Base-by-base conservation (phyloP, 2,888 invertebrate genomes). In the Gari tellinella region DNA sequence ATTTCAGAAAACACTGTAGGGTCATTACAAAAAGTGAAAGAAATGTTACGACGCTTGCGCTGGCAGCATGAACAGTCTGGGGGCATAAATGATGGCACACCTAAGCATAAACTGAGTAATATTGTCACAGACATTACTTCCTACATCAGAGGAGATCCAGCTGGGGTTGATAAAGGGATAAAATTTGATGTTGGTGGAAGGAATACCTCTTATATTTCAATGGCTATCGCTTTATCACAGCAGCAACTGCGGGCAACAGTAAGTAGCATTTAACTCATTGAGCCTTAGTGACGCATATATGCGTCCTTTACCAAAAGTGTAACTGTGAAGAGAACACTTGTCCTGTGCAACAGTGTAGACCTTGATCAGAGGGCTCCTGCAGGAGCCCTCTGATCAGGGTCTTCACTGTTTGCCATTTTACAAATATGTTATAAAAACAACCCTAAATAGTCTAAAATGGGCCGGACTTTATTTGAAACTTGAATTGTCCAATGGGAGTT, bases 161-260 rank as follows among this genome's bases (percentile, higher is more conserved):
- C 51, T 14, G 40, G 31, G 10, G 43, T 55, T 25, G 45, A 31
- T 4, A 52, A 38, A 19, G 41, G 19, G 25, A 56, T 67, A 25
- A 62, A 56, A 14, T 48, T 53, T 23, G 66, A 61, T 38, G 49
- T 55, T 0, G 23, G 49, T 31, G 60, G 61, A 37, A 67, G 53
- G 38, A 41, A 62, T 53, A 70, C 72, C 15, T 75, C 79, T 7
- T 58, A 69, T 38, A 58, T 63, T 19, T 67, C 72, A 45, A 77
- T 90, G 66, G 83, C 86, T n/a, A 56, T 77, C 12, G 89, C 90
- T 10, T 84, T 91, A 86, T 81, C 85, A 45, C 75, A 87, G 45
- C 91, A 91, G 55, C 90, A 91, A 64, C 72, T 77, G 12, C 82
- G 91, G 65, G 91, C 91, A 19, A 87, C 90, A 84, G 91, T 91